These are phyloP conservation scores for Mythimna albipuncta DNA, from an alignment of 2,888 invertebrate species.

Conservation along the genomic window DNA sequence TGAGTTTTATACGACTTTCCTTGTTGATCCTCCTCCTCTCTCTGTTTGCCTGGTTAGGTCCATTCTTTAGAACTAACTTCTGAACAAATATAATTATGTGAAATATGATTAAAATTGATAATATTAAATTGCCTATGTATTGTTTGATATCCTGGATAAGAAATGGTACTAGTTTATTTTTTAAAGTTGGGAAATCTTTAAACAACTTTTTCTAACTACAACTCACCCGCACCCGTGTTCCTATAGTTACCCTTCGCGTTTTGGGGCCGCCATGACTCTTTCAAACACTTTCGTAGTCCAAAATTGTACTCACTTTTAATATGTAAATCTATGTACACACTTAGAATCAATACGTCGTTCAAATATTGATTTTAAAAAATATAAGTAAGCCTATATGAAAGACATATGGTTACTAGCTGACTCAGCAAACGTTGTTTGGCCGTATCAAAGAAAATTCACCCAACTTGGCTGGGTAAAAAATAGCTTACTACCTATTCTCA, in stretches of 20 bases:
- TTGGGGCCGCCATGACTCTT: too few relatives aligned
- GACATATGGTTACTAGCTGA: too few relatives aligned
- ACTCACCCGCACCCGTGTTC: too few relatives aligned
- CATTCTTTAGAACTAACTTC: slow-evolving; percentile 11
- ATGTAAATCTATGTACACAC: too few relatives aligned
- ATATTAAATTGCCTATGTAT: neutral
- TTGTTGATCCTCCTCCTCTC: slow-evolving; percentile 36
- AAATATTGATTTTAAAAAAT: neutral
- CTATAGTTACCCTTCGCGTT: too few relatives aligned
- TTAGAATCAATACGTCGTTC: neutral
- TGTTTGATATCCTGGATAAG: slow-evolving; percentile 4
- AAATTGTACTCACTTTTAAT: neutral
- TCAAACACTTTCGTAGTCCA: neutral
- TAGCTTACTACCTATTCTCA: too few relatives aligned
- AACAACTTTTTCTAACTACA: too few relatives aligned
- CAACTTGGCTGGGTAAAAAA: too few relatives aligned
- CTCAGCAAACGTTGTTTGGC: too few relatives aligned
- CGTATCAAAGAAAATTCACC: too few relatives aligned
- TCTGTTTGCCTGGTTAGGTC: slow-evolving; percentile 33
- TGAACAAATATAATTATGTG: slow-evolving; percentile 7
- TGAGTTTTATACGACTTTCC: slow-evolving; percentile 48
- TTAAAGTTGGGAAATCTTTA: too few relatives aligned
- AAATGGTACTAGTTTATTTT: too few relatives aligned
- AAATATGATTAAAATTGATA: slow-evolving; percentile 24
- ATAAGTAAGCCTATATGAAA: neutral